Conservation (phyloP, 2,797 vertebrate genomes). For the Sternotherus odoratus region DNA sequence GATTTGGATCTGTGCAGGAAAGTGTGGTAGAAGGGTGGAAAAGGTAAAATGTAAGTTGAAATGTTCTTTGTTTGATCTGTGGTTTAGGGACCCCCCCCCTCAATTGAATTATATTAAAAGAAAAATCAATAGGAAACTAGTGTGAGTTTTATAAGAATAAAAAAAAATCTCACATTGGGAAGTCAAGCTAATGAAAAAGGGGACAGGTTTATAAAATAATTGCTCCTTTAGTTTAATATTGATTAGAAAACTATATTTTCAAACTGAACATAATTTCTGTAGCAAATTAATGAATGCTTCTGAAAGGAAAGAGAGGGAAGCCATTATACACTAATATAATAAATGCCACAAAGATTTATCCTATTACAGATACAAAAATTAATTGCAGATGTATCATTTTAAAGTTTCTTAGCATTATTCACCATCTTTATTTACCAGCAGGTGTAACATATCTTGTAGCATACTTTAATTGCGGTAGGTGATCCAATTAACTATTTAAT, state of each 20-base stretch:
- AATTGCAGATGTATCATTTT: constrained; percentile 1
- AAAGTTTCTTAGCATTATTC: not conserved
- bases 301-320: not conserved
- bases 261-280: not conserved
- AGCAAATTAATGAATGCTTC: not conserved
- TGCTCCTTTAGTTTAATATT: not conserved
- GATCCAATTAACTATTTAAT: constrained; percentile 41
- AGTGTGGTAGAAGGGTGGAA: not conserved
- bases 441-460: not conserved
- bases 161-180: not conserved
- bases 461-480: constrained; percentile 2
- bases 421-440: not conserved
- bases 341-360: not conserved
- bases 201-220: not conserved
- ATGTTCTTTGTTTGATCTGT: not conserved
- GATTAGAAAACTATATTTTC: not conserved
- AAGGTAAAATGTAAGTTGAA: not conserved
- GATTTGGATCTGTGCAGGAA: not conserved
- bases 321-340: not conserved
- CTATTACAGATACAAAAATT: not conserved
- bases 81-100: not conserved
- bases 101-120: not conserved
- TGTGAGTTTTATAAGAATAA: not conserved
- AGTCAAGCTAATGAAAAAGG: not conserved
- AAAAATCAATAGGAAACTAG: not conserved